Conservation (phyloP, 2,888 invertebrate genomes). For the Bimastos eiseni region DNA sequence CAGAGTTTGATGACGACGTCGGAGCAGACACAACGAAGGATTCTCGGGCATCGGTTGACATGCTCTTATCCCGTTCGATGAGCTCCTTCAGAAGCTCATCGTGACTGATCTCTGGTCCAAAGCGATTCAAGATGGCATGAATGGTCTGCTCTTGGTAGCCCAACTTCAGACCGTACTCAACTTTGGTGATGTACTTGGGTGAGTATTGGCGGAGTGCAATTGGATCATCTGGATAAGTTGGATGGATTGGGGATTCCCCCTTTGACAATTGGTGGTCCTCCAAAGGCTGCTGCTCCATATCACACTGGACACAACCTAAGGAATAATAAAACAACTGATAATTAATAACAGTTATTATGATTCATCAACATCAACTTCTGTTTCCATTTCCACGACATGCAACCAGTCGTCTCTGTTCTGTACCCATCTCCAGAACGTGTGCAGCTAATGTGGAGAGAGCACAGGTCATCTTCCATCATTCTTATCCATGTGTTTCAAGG, state of each 20-base stretch:
- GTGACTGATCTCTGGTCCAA: conserved; percentile 18
- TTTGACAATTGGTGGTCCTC: background rate
- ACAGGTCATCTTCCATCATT: too few relatives aligned
- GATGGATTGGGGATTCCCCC: background rate
- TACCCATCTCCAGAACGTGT: too few relatives aligned
- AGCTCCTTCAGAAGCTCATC: conserved; percentile 30
- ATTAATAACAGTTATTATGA: background rate
- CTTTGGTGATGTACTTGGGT: conserved; percentile 21
- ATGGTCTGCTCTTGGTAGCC: conserved; percentile 17
- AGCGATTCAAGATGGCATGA: background rate
- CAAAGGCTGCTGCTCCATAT: background rate
- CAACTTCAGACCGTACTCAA: conserved; percentile 28
- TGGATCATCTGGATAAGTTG: background rate
- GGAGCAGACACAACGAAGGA: background rate
- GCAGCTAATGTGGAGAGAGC: too few relatives aligned
- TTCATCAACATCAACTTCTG: background rate
- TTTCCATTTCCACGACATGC: too few relatives aligned
- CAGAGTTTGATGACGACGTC: background rate
- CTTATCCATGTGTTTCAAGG: too few relatives aligned
- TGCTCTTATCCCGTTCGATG: background rate
- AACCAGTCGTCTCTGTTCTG: too few relatives aligned
- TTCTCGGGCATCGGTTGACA: background rate
- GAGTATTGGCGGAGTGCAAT: background rate
- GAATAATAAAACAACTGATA: background rate
- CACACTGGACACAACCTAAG: background rate